phyloP scores from a whole-genome alignment of 1,140 invertebrate genomes.

The silkworm (Bombyx mori) region ASM3026992v2 NC_085114.1:8386001-8386500 shows the following conservation, averaged over 20 bases:
- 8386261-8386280: too few relatives aligned
- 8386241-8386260: neutral
- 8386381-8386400: constrained; percentile 28
- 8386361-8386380: constrained; percentile 10
- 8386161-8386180: constrained; percentile 1
- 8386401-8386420: constrained; percentile 63
- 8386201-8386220: constrained; percentile 45
- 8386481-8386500: constrained; percentile 44
- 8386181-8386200: constrained; percentile 42
- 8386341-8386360: constrained; percentile 16
- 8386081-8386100: too few relatives aligned
- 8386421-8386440: constrained; percentile 64
- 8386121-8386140: constrained; percentile 49
- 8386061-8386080: too few relatives aligned
- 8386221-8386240: constrained; percentile 3
- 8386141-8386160: constrained; percentile 13
- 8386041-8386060: too few relatives aligned
- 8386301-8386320: neutral
- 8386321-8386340: constrained; percentile 11
- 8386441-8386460: constrained; percentile 45
- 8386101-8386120: constrained; percentile 30
- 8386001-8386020: too few relatives aligned
- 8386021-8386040: too few relatives aligned
- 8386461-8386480: constrained; percentile 43
- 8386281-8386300: neutral